Percentiles rank a stretch among this genome's conserved stretches.
Evolutionary conservation across 2,797 vertebrate genomes (phyloP).

Genomic region (Acropternis orthonyx): DNA sequence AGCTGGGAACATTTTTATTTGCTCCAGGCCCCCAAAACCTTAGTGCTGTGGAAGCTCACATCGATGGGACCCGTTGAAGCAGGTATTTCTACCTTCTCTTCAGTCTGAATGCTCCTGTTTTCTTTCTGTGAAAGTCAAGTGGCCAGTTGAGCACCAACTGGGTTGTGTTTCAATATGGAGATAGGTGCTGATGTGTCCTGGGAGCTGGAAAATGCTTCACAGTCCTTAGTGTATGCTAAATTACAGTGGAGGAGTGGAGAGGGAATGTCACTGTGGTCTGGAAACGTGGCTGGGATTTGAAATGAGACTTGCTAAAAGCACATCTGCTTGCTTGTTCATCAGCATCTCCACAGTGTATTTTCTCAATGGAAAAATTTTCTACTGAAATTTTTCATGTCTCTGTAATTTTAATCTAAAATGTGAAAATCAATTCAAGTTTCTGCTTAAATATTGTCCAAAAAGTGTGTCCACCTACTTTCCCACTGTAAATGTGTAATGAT

Average conservation of each 20-base stretch:
- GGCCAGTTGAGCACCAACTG: accelerated
- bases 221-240: background rate
- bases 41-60: background rate
- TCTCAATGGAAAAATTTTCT: background rate
- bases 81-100: background rate
- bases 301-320: background rate
- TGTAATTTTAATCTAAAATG: background rate
- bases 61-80: accelerated
- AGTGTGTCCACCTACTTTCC: background rate
- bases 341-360: background rate
- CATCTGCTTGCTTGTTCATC: background rate
- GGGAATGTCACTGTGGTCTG: background rate
- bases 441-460: background rate
- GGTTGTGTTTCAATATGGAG: background rate
- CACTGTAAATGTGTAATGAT: background rate
- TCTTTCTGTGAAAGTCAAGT: background rate
- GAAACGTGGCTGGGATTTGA: background rate
- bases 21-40: background rate
- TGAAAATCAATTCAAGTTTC: background rate
- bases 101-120: background rate
- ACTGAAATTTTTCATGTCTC: background rate
- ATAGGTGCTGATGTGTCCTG: background rate
- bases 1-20: background rate
- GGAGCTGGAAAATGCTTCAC: background rate
- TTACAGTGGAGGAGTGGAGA: background rate